Evolutionary conservation across 2,888 invertebrate genomes (phyloP), one percentile per base, ranked within the genome.

Genomic region (Dasysyrphus albostriatus): DNA sequence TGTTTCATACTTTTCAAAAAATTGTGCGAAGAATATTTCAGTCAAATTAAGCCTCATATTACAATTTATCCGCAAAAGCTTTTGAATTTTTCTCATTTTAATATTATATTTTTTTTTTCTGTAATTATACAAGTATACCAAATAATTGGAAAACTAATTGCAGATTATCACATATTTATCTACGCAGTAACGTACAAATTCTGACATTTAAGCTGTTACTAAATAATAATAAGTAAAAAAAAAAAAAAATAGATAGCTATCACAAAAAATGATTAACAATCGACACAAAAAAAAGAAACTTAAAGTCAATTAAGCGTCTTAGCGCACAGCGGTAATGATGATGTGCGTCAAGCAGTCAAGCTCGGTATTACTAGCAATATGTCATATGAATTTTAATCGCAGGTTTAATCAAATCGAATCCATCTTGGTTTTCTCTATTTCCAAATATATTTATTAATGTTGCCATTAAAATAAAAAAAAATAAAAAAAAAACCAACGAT

Each of bases 391-490:
- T 85, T 82, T 82, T 56, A 85, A 85, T 77, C 32, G 56, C n/a
- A 5, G 32, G 59, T 85, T 85, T 82, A 85, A 77, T 73, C 82
- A 73, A 85, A 85, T 82, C 56, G 24, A 69, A 69, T 67, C 44
- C 72, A 85, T 82, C 63, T 72, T 42, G 37, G 54, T 39, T 73
- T 59, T 67, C 67, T 72, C 67, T 72, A 78, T 78, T 78, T 73
- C 77, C 69, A 81, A 69, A 44, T 44, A 67, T 10, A 51, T n/a
- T 29, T 49, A 49, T 47, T 47, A 42, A 54, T 69, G 39, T 54
- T 69, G 69, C 39, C 69, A 69, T 69, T 69, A n/a, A 5, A 54
- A 29, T 34, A 49, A 67, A 49, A 67, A 37, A 37, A 47, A 54
- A 39, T 6, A 32, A 5, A 32, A 32, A 32, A 3, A 3, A 24